Evolutionary conservation across 2,888 invertebrate genomes (phyloP), one percentile per base, ranked within the genome.

Genomic region (Drymonia ruficornis): DNA sequence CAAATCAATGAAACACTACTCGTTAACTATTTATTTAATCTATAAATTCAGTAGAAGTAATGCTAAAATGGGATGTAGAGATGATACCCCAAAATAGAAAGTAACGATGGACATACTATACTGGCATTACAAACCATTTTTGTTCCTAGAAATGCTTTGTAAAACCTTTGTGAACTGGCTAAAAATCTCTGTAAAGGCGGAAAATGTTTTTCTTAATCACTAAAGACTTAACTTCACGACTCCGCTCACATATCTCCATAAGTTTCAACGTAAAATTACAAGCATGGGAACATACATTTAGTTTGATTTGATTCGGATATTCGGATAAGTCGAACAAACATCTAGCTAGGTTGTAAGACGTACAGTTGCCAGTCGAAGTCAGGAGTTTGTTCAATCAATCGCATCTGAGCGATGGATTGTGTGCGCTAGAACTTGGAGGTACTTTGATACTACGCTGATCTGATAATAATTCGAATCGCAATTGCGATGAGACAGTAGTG

Each of bases 351-450:
- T 67, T 69, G 72, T 66, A 79, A 82, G 78, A 74, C 72, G 76
- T 72, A 75, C 72, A 77, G 77, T 72, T 76, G 62, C 60, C 38
- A 50, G 65, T 71, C 67, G 70, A 61, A 70, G 72, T 70, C 71
- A 70, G 67, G 70, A 80, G 78, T 81, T 82, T 77, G 78, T 76
- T 72, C 74, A 78, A 83, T 82, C 82, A 82, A 80, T 81, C 71
- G 77, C 62, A 75, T 73, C 79, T 74, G 74, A 61, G 60, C 67
- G 68, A 76, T 71, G 64, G 75, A 73, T 78, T 76, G 72, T 72
- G 70, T 71, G 74, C 68, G 55, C 51, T 55, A 44, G 57, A 60
- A 52, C 34, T 49, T 60, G 43, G 19, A 43, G 13, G 3, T 19
- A 43, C 19, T 13, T 13, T 43, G 43, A 11, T 19, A 18, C 38